Conservation (phyloP, 2,113 vertebrate species). For the Empidonax alnorum region DNA sequence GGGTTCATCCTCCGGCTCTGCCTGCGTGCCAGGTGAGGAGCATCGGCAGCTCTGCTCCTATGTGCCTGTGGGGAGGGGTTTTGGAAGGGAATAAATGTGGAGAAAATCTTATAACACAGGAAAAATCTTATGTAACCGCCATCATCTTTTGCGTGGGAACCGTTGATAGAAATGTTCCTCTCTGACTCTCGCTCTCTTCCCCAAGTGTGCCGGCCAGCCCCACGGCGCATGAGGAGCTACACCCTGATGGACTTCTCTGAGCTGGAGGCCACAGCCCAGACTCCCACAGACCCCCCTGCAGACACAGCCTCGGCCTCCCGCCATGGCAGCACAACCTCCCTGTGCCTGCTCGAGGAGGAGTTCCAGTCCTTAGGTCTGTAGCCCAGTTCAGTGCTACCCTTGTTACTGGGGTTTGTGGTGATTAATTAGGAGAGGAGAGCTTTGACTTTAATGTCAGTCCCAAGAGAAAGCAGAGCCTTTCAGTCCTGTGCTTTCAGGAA, state of each 20-base stretch:
- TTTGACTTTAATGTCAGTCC: not conserved
- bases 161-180: not conserved
- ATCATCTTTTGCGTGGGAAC: rapidly evolving
- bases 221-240: constrained; percentile 74
- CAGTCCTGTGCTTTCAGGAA: not conserved
- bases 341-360: constrained; percentile 69
- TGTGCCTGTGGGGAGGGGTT: rapidly evolving
- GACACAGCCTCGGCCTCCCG: rapidly evolving
- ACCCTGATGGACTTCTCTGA: constrained; percentile 85
- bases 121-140: rapidly evolving
- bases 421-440: not conserved
- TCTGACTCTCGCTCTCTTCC: not conserved
- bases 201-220: constrained; percentile 57
- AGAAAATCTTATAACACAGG: not conserved
- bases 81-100: not conserved
- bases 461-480: not conserved
- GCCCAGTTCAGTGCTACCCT: not conserved
- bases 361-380: constrained; percentile 72
- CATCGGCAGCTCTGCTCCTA: not conserved
- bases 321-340: not conserved
- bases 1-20: not conserved
- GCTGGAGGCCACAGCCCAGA: constrained; percentile 23
- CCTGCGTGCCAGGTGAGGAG: constrained; percentile 44
- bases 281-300: not conserved
- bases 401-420: rapidly evolving